These are phyloP conservation scores for Ophiodon elongatus DNA, from an alignment of 2,113 vertebrate species.

Conservation along the genomic window DNA sequence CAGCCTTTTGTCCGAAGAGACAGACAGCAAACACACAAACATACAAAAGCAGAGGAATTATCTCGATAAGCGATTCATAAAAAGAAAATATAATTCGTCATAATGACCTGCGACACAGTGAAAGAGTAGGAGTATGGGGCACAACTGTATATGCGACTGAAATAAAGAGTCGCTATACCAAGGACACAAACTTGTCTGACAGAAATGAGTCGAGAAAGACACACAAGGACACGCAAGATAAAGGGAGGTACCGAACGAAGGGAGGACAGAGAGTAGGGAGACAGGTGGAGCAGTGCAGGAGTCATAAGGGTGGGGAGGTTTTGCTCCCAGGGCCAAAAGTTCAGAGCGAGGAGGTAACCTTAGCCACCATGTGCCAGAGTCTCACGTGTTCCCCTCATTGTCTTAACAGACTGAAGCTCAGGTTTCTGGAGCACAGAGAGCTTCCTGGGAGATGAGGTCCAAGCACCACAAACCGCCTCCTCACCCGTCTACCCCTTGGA, in stretches of 20 bases:
- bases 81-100: conserved; percentile 41
- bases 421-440: conserved; percentile 75
- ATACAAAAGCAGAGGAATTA: conserved; percentile 50
- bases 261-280: conserved; percentile 25
- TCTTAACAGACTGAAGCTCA: conserved; percentile 75
- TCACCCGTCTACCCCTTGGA: conserved; percentile 36
- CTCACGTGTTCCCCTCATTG: conserved; percentile 80
- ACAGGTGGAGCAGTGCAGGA: conserved; percentile 66
- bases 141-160: background rate
- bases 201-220: background rate
- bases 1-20: conserved; percentile 70
- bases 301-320: conserved; percentile 73
- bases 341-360: conserved; percentile 78
- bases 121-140: background rate
- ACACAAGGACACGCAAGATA: background rate
- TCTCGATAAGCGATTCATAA: conserved; percentile 2
- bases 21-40: conserved; percentile 74
- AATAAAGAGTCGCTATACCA: background rate
- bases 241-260: conserved; percentile 18
- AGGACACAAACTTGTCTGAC: conserved; percentile 17
- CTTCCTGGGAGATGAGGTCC: conserved; percentile 70
- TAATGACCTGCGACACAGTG: background rate
- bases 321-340: conserved; percentile 82
- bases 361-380: conserved; percentile 75
- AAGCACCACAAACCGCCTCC: conserved; percentile 32